Percentiles rank a stretch among this genome's conserved stretches.
phyloP scores from a whole-genome alignment of 1,140 invertebrate genomes.

The Paralvinella palmiformis region DNA sequence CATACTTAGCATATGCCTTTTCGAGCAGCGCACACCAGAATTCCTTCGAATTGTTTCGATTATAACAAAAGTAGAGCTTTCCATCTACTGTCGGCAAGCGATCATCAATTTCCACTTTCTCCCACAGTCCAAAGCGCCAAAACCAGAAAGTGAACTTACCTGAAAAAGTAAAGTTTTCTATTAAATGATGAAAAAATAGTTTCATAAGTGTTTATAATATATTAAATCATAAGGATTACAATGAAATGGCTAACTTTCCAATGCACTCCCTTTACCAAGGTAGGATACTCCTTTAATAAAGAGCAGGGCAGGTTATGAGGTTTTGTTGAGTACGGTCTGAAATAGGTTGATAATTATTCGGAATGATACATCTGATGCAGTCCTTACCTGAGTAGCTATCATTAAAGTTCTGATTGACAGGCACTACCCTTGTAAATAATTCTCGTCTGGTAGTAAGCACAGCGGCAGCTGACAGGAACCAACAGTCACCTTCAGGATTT shows the following conservation, averaged over 20 bases:
- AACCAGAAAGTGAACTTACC: constrained; percentile 60
- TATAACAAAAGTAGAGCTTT: constrained; percentile 60
- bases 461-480: constrained; percentile 21
- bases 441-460: constrained; percentile 13
- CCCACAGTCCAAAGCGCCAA: constrained; percentile 68
- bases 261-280: too few species aligned
- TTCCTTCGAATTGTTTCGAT: constrained; percentile 59
- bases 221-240: too few species aligned
- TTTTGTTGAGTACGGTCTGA: too few species aligned
- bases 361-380: too few species aligned
- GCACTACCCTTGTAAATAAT: constrained; percentile 16
- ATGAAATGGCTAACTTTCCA: too few species aligned
- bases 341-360: too few species aligned
- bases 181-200: too few species aligned
- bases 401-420: constrained; percentile 12
- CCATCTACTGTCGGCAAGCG: constrained; percentile 59
- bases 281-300: too few species aligned
- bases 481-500: constrained; percentile 27
- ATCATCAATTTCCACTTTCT: constrained; percentile 67
- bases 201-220: too few species aligned
- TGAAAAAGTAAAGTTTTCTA: constrained; percentile 1
- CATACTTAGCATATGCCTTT: constrained; percentile 74
- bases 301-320: too few species aligned
- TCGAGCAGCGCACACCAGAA: constrained; percentile 71
- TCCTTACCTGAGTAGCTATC: constrained; percentile 7